Evolutionary conservation across 2,113 vertebrate species (phyloP).

Genomic region (Epinephelus cyanopodus): DNA sequence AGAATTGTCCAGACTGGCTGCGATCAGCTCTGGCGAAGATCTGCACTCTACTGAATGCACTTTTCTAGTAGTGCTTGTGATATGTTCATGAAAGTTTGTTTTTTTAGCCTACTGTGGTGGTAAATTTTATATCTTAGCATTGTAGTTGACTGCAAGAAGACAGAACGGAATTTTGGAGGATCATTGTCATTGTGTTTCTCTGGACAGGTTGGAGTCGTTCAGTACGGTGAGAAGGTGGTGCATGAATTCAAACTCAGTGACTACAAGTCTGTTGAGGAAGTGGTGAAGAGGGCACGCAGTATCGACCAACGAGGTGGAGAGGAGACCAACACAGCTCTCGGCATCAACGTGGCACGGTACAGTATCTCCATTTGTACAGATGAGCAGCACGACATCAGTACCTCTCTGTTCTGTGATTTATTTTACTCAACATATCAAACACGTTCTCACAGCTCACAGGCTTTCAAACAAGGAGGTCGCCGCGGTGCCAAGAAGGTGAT

Average conservation of each 20-base stretch:
- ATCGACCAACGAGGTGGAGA: constrained; percentile 96
- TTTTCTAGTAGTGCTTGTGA: background rate
- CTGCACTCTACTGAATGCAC: too few relatives aligned
- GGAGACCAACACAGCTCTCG: constrained; percentile 96
- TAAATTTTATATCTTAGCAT: background rate
- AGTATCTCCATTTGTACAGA: background rate
- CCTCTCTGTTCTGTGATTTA: background rate
- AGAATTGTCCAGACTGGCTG: too few relatives aligned
- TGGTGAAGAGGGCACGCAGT: constrained; percentile 93
- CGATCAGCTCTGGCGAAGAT: too few relatives aligned
- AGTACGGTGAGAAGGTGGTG: constrained; percentile 95
- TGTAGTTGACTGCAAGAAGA: background rate
- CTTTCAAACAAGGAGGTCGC: constrained; percentile 94
- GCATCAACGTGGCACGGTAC: constrained; percentile 95
- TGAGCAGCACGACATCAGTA: background rate
- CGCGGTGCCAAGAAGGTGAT: constrained; percentile 97
- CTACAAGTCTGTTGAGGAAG: constrained; percentile 93
- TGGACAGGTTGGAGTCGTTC: constrained; percentile 93
- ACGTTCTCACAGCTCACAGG: constrained; percentile 82
- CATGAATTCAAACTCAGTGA: constrained; percentile 96
- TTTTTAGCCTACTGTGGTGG: background rate
- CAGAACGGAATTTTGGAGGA: background rate
- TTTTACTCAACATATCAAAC: constrained; percentile 2
- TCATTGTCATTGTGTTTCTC: background rate
- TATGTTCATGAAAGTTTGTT: background rate